A percentile compares a stretch with the other conserved stretches of the same genome.
Evolutionary conservation across 1,140 invertebrate genomes (phyloP).

Genomic region (Antheraea mylitta): DNA sequence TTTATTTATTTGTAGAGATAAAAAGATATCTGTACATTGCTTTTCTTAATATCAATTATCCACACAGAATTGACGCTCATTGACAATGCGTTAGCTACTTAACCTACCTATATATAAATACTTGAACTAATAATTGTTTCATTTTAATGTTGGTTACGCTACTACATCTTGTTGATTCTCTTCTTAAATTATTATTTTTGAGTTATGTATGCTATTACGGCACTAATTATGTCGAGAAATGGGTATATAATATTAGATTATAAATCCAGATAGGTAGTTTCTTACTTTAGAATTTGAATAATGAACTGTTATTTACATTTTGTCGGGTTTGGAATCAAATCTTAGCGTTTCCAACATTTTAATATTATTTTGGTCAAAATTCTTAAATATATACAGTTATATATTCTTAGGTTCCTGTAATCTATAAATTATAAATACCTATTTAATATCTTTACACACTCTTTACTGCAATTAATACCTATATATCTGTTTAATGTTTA

Average conservation of each 20-base stretch:
- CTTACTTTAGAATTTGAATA: too few species aligned
- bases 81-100: not conserved
- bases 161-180: not conserved
- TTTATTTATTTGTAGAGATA: not conserved
- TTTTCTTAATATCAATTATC: not conserved
- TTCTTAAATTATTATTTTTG: too few species aligned
- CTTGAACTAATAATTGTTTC: not conserved
- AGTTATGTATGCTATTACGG: too few species aligned
- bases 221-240: too few species aligned
- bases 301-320: not conserved
- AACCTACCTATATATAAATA: not conserved
- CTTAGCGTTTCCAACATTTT: not conserved
- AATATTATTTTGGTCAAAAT: not conserved
- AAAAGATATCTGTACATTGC: not conserved
- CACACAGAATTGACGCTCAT: not conserved
- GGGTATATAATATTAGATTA: too few species aligned
- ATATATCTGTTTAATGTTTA: not conserved
- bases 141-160: not conserved
- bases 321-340: not conserved
- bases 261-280: too few species aligned
- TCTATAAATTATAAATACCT: not conserved
- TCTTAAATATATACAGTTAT: not conserved
- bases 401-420: not conserved
- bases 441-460: conserved; percentile 18
- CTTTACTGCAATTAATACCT: not conserved